Percentiles rank a stretch among this genome's conserved stretches.
phyloP scores from a whole-genome alignment of 2,797 vertebrate species.

The Nothura maculosa region DNA sequence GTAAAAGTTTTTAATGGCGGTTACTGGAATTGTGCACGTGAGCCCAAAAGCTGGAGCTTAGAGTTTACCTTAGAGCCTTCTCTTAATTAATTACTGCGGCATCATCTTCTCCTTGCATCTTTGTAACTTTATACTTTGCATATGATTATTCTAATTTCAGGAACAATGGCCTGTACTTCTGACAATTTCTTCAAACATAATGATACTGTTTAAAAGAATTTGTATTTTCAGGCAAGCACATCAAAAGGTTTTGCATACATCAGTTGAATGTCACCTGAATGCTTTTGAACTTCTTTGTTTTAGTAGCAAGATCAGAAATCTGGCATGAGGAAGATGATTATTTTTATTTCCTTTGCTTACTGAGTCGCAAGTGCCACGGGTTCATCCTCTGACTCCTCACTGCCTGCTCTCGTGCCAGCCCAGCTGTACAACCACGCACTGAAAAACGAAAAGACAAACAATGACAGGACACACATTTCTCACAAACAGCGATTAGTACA shows the following conservation, averaged over 20 bases:
- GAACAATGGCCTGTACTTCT: not conserved
- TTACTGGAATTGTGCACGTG: not conserved
- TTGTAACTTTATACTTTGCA: not conserved
- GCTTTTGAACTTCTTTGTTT: not conserved
- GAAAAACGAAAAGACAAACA: conserved; percentile 9
- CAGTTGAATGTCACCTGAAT: not conserved
- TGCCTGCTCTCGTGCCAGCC: not conserved
- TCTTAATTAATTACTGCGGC: not conserved
- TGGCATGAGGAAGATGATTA: not conserved
- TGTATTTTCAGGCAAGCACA: not conserved
- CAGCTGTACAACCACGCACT: not conserved
- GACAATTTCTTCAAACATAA: not conserved
- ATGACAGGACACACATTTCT: not conserved
- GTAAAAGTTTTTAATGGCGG: not conserved
- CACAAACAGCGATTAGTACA: conserved; percentile 27
- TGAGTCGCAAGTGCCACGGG: not conserved
- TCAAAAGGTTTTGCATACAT: not conserved
- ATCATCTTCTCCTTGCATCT: not conserved
- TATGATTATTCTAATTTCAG: not conserved
- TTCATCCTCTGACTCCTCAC: not conserved
- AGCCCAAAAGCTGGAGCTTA: not conserved
- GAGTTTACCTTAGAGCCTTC: not conserved
- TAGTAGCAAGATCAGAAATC: not conserved
- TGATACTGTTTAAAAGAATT: not conserved
- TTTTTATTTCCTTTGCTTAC: conserved; percentile 9